These are phyloP conservation scores for Macropus fuliginosus DNA, from an alignment of 2,797 vertebrate species.

Conservation along the genomic window DNA sequence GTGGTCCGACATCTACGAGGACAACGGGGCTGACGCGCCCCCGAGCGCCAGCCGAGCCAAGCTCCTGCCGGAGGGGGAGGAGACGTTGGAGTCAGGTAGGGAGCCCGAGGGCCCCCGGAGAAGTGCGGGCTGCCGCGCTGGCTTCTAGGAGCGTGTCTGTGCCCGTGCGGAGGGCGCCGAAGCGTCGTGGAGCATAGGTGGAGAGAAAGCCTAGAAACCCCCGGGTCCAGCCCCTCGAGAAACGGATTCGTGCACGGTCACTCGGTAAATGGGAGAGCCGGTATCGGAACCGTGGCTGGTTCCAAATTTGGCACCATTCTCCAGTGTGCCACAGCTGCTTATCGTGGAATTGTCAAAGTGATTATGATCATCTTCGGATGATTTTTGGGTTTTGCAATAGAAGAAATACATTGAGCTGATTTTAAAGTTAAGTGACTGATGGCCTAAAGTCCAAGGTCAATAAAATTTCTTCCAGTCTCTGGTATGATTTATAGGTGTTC, in stretches of 20 bases:
- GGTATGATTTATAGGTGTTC: neutral
- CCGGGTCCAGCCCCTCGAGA: neutral
- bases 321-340: neutral
- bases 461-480: neutral
- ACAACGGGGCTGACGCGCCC: slow-evolving; percentile 96
- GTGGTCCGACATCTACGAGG: slow-evolving; percentile 97
- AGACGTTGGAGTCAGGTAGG: slow-evolving; percentile 86
- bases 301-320: neutral
- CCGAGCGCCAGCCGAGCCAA: slow-evolving; percentile 84
- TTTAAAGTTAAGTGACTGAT: slow-evolving; percentile 1
- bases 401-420: neutral
- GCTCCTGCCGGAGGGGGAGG: slow-evolving; percentile 89
- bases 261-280: neutral
- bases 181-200: neutral
- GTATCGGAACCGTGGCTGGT: neutral
- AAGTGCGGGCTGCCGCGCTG: no score
- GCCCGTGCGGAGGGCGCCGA: no score
- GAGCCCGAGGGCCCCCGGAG: no score
- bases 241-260: no score
- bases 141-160: no score
- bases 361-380: neutral
- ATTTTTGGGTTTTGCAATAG: slow-evolving; percentile 4
- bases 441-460: neutral
- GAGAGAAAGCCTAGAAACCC: neutral
- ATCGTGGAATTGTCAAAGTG: neutral